Evolutionary conservation across 2,113 vertebrate genomes (phyloP), one percentile per base, ranked within the genome.

Genomic region (Megalops atlanticus): DNA sequence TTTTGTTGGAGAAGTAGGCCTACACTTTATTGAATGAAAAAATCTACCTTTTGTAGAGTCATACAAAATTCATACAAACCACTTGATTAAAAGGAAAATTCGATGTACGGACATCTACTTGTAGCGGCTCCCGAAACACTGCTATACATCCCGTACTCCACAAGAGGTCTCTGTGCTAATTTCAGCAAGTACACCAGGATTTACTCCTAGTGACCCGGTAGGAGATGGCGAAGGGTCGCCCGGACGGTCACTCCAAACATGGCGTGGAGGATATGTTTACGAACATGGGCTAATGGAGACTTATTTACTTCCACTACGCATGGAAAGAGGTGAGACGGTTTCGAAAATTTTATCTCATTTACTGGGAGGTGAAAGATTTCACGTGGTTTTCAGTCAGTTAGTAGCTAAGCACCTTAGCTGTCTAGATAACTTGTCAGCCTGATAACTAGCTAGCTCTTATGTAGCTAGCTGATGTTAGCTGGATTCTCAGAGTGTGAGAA

Each of bases 241-340:
- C 45, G 74, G 78, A 14, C 58, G 58, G 80, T 77, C 71, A 78
- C 33, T 64, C 36, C 36, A 80, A 87, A 82, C 80, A 94, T 94
- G 93, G 92, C 92, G 88, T 92, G 92, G 91, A 91, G 91, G 79
- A 89, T 82, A 64, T 87, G 85, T 83, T 58, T 90, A 80, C 64
- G 90, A 40, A 86, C 84, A 16, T 87, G 90, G 64, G 82, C 43
- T 77, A 83, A 85, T 36, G 81, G 77, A 16, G 83, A 82, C 10
- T 77, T 85, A 27, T 36, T 38, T 12, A 68, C 0, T 64, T 79
- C 80, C 74, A 81, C 78, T 24, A 83, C 8, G 41, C 33, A 76
- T 58, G 71, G 40, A 0, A 84, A 82, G 85, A 90, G 92, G 93
- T 93, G 36, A 81, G 58, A 87, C 79, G 40, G 36, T 15, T 31